phyloP scores from a whole-genome alignment of 2,888 invertebrate species.

The Lasiommata megera region DNA sequence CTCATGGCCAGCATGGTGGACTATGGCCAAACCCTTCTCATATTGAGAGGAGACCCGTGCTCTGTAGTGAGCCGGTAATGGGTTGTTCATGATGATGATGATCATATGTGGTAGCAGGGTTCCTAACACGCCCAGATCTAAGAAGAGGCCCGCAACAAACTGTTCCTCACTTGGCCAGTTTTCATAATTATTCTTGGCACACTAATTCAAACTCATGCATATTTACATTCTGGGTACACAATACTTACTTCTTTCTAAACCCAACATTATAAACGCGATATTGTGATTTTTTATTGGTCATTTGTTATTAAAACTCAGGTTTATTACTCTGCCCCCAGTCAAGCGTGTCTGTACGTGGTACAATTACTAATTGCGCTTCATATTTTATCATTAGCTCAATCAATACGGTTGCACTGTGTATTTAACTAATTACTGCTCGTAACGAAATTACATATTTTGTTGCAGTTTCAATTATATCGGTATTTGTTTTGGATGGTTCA shows the following conservation, averaged over 20 bases:
- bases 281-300: background rate
- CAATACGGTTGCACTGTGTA: slow-evolving; percentile 57
- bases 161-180: background rate
- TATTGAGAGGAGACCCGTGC: no score
- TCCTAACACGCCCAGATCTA: no score
- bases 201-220: background rate
- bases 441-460: slow-evolving; percentile 46
- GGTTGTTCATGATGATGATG: no score
- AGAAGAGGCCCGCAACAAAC: no score
- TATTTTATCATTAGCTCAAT: slow-evolving; percentile 72
- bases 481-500: no score
- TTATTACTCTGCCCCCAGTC: slow-evolving; percentile 19
- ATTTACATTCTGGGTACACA: background rate
- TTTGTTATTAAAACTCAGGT: background rate
- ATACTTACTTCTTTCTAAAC: background rate
- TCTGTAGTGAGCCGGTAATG: no score
- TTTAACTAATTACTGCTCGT: slow-evolving; percentile 66
- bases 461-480: no score
- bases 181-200: background rate
- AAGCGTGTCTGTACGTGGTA: slow-evolving; percentile 45
- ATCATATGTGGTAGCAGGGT: no score
- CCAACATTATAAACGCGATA: background rate
- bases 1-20: no score
- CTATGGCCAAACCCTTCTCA: no score
- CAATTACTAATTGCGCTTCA: slow-evolving; percentile 68